A percentile compares a stretch with the other conserved stretches of the same genome.
These are phyloP conservation scores for Cylloceria caligata DNA, from an alignment of 2,888 invertebrate genomes.

Conservation along the genomic window DNA sequence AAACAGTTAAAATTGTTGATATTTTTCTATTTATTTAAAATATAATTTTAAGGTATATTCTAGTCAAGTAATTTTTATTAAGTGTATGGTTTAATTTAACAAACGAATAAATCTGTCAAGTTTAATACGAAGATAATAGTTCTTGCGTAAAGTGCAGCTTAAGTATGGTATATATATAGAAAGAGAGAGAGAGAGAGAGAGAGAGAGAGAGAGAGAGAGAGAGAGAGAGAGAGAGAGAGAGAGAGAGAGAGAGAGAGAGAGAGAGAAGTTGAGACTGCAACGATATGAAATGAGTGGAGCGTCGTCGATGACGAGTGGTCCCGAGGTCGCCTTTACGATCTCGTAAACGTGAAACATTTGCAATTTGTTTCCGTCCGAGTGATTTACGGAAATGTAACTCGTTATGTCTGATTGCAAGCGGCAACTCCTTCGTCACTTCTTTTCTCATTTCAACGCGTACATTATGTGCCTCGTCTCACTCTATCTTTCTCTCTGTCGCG, in stretches of 20 bases:
- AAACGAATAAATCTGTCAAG: neutral
- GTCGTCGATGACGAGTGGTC: slow-evolving; percentile 55
- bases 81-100: neutral
- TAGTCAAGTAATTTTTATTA: neutral
- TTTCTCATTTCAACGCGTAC: slow-evolving; percentile 19
- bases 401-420: slow-evolving; percentile 60
- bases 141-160: neutral
- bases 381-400: slow-evolving; percentile 67
- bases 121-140: neutral
- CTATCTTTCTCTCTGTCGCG: slow-evolving; percentile 15
- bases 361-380: slow-evolving; percentile 70
- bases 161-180: too few species aligned
- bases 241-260: too few species aligned
- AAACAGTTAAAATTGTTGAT: neutral
- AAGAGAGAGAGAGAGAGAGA: too few species aligned
- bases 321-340: slow-evolving; percentile 70
- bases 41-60: neutral
- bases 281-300: slow-evolving; percentile 19
- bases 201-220: too few species aligned
- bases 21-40: neutral
- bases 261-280: neutral
- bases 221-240: too few species aligned
- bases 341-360: slow-evolving; percentile 68
- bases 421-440: slow-evolving; percentile 54
- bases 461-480: slow-evolving; percentile 8